A percentile compares a stretch with the other conserved stretches of the same genome.
Evolutionary conservation across 2,888 invertebrate species (phyloP).

Genomic region (Elysia crispata): DNA sequence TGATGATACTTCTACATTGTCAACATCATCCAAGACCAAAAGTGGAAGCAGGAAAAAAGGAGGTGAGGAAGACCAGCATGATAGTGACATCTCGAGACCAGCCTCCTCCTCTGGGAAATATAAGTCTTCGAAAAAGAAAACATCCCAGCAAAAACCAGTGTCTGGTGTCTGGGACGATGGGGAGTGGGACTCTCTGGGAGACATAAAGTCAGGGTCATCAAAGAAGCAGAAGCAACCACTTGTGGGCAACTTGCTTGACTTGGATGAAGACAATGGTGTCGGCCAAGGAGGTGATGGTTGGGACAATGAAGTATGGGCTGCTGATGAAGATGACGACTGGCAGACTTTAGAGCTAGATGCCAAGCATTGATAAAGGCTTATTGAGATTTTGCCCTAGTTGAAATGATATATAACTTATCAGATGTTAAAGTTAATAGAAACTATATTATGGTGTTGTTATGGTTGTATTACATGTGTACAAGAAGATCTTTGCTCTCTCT

Average conservation of each 20-base stretch:
- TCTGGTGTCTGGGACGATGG: constrained; percentile 66
- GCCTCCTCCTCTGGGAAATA: constrained; percentile 23
- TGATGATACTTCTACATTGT: constrained; percentile 58
- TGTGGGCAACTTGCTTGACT: constrained; percentile 71
- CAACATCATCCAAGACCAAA: constrained; percentile 46
- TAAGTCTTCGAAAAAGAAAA: constrained; percentile 41
- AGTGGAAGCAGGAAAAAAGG: constrained; percentile 55
- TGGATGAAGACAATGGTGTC: constrained; percentile 61
- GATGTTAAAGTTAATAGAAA: no score
- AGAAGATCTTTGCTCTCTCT: no score
- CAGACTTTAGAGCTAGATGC: constrained; percentile 67
- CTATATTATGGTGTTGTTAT: no score
- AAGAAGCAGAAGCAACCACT: constrained; percentile 67
- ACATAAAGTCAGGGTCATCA: constrained; percentile 53
- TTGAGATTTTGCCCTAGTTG: constrained; percentile 16
- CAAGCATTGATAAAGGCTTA: constrained; percentile 9
- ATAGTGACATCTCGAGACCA: constrained; percentile 49
- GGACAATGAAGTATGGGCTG: constrained; percentile 74
- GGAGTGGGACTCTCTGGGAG: constrained; percentile 59
- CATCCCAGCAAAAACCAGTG: constrained; percentile 33
- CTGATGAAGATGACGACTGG: constrained; percentile 72
- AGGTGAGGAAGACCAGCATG: constrained; percentile 62
- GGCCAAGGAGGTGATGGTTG: constrained; percentile 59
- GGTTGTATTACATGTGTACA: no score
- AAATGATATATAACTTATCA: no score